Percentiles rank a stretch among this genome's conserved stretches.
phyloP scores from a whole-genome alignment of 2,797 vertebrate genomes.

The Tadarida brasiliensis region DNA sequence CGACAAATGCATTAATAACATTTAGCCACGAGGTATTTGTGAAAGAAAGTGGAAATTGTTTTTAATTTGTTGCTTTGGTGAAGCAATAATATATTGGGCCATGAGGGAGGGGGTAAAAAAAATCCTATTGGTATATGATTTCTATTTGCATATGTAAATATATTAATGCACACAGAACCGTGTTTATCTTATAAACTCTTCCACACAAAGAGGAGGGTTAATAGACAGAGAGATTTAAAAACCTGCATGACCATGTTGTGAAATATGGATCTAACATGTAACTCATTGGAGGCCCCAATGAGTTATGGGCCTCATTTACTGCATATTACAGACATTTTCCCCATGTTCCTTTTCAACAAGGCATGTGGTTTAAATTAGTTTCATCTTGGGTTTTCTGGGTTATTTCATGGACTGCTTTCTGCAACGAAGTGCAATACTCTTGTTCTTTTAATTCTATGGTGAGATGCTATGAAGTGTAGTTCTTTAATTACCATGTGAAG shows the following conservation, averaged over 20 bases:
- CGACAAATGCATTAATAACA: constrained; percentile 87
- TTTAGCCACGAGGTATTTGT: constrained; percentile 86
- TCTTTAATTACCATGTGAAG: constrained; percentile 71
- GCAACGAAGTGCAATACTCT: constrained; percentile 61
- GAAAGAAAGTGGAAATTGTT: constrained; percentile 86
- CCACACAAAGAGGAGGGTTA: constrained; percentile 65
- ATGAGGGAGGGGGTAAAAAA: constrained; percentile 66
- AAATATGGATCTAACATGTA: constrained; percentile 77
- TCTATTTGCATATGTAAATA: constrained; percentile 79
- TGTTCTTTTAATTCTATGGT: constrained; percentile 73
- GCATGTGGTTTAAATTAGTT: constrained; percentile 81
- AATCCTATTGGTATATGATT: constrained; percentile 14
- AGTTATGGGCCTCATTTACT: constrained; percentile 81
- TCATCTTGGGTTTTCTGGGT: constrained; percentile 79
- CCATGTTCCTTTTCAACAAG: constrained; percentile 81
- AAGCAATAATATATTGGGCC: constrained; percentile 78
- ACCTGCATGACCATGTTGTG: constrained; percentile 59
- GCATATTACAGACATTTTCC: constrained; percentile 77
- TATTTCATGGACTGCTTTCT: constrained; percentile 77
- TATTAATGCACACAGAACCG: constrained; percentile 17
- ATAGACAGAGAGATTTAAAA: constrained; percentile 64
- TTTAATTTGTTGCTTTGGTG: constrained; percentile 87
- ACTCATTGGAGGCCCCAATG: constrained; percentile 64
- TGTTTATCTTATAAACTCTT: constrained; percentile 21
- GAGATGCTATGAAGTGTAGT: constrained; percentile 67